Evolutionary conservation across 1,140 invertebrate genomes (phyloP).

Genomic region (Pogonomyrmex barbatus): DNA sequence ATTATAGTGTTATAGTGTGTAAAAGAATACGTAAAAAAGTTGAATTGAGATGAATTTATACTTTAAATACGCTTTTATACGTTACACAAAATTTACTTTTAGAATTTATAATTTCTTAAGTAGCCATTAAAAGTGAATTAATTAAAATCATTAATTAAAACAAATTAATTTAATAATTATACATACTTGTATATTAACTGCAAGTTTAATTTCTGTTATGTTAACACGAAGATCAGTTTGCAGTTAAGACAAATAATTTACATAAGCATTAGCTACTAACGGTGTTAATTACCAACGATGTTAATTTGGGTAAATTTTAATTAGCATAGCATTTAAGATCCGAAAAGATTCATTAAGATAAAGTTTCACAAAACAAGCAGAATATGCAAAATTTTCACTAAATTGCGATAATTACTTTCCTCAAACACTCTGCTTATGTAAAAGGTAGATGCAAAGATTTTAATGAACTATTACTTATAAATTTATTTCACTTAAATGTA

Average conservation of each 20-base stretch:
- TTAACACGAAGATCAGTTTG: slow-evolving; percentile 25
- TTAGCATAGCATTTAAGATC: slow-evolving; percentile 24
- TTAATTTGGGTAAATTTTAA: slow-evolving; percentile 36
- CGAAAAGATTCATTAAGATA: background rate
- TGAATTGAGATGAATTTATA: background rate
- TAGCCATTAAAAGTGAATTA: background rate
- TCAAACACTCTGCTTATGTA: background rate
- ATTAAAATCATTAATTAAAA: background rate
- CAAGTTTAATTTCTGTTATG: slow-evolving; percentile 7
- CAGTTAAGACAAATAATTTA: slow-evolving; percentile 48
- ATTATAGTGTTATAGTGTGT: background rate
- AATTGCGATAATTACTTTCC: slow-evolving; percentile 9
- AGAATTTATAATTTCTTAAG: background rate
- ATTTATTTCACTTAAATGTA: background rate
- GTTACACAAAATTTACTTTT: background rate
- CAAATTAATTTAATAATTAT: background rate
- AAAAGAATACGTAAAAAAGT: background rate
- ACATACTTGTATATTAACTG: background rate
- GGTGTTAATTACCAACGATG: slow-evolving; percentile 28
- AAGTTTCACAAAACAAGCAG: background rate
- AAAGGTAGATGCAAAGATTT: background rate
- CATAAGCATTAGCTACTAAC: slow-evolving; percentile 21
- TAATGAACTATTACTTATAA: background rate
- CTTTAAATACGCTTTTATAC: background rate
- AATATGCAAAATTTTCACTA: slow-evolving; percentile 11